Conservation (phyloP, 2,888 invertebrate species). For the Leptopilina syphax region DNA sequence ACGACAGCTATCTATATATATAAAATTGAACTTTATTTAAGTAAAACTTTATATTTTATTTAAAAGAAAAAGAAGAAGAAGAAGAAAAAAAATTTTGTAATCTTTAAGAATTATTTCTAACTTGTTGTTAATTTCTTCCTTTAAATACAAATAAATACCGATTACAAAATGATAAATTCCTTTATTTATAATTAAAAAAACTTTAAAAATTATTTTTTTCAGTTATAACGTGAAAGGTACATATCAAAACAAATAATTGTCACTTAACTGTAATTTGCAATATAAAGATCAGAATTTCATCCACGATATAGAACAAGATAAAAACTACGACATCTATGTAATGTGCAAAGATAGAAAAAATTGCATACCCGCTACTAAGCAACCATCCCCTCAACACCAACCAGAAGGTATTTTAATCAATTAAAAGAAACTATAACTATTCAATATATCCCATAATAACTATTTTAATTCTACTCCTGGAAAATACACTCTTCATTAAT, state of each 20-base stretch:
- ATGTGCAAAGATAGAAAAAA: constrained; percentile 77
- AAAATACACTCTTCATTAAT: neutral
- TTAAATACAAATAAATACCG: too few species aligned
- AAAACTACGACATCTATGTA: constrained; percentile 88
- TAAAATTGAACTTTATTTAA: too few species aligned
- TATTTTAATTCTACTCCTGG: constrained; percentile 11
- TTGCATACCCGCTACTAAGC: constrained; percentile 47
- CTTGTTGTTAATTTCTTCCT: too few species aligned
- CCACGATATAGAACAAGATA: constrained; percentile 84
- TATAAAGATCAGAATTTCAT: constrained; percentile 85
- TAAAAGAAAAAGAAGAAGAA: too few species aligned
- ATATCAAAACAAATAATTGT: constrained; percentile 85
- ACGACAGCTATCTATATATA: too few species aligned
- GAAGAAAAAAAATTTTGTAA: too few species aligned
- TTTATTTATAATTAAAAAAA: too few species aligned
- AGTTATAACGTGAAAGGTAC: constrained; percentile 78
- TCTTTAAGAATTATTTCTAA: too few species aligned
- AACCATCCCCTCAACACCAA: constrained; percentile 53
- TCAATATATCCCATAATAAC: neutral
- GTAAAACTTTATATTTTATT: too few species aligned
- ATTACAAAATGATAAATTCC: too few species aligned
- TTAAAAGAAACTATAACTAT: constrained; percentile 11
- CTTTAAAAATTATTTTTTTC: constrained; percentile 27
- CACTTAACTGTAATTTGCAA: constrained; percentile 85
- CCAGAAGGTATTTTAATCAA: constrained; percentile 60